phyloP scores from a whole-genome alignment of 2,113 vertebrate genomes.

The Oceanodroma tethys region DNA sequence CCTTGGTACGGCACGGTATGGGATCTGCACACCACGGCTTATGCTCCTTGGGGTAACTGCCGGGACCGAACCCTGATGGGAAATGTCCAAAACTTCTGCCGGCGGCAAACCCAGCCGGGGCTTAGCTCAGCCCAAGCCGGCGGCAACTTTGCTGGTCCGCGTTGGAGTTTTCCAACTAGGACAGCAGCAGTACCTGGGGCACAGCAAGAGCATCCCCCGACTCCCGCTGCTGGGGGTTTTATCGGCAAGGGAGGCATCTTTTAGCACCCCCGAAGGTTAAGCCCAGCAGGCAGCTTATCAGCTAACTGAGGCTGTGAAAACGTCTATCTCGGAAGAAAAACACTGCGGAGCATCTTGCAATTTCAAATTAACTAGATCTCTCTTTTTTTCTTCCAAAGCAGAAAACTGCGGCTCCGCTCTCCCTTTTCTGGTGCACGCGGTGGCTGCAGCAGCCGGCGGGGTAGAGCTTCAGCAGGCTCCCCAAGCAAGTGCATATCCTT shows the following conservation, averaged over 20 bases:
- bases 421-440: background rate
- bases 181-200: background rate
- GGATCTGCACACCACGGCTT: background rate
- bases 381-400: background rate
- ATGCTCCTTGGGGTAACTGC: rapidly evolving
- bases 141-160: background rate
- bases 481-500: background rate
- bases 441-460: background rate
- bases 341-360: background rate
- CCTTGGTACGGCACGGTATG: rapidly evolving
- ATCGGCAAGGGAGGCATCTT: background rate
- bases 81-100: background rate
- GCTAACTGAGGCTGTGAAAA: background rate
- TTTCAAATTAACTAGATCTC: background rate
- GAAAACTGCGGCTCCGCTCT: background rate
- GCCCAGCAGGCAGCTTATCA: background rate
- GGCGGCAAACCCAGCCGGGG: background rate
- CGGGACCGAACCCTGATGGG: background rate
- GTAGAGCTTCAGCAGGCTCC: background rate
- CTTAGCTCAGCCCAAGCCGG: background rate
- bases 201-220: background rate
- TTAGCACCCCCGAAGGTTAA: background rate
- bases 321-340: background rate
- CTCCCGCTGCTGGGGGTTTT: background rate
- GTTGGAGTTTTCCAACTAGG: background rate